phyloP scores from a whole-genome alignment of 2,797 vertebrate genomes.

The Knipowitschia caucasica region DNA sequence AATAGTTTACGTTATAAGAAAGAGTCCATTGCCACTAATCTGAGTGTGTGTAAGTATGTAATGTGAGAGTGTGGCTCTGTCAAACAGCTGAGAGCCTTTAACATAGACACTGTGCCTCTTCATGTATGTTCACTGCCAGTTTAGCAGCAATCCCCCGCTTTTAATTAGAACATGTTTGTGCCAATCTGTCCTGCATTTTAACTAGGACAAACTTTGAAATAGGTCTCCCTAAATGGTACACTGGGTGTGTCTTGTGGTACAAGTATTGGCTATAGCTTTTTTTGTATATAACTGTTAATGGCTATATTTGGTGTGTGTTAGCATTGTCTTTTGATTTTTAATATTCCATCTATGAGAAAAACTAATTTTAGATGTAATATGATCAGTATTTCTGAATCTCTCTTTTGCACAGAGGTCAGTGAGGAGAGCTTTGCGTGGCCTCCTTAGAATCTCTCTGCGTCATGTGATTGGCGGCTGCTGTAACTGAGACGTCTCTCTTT shows the following conservation, averaged over 20 bases:
- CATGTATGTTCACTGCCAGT: slow-evolving; percentile 50
- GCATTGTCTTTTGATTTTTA: too few species aligned
- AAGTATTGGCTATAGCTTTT: too few species aligned
- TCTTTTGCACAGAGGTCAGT: slow-evolving; percentile 16
- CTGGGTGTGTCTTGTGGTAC: slow-evolving; percentile 8
- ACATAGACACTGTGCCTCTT: slow-evolving; percentile 32
- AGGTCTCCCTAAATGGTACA: slow-evolving; percentile 14
- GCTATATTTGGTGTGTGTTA: too few species aligned
- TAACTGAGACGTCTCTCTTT: slow-evolving; percentile 64
- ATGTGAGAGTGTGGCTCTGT: background rate
- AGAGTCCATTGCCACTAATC: background rate
- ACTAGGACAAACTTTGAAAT: slow-evolving; percentile 9
- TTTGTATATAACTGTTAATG: too few species aligned
- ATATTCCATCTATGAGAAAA: too few species aligned
- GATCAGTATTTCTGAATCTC: background rate
- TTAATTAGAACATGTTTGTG: slow-evolving; percentile 17
- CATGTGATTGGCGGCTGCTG: slow-evolving; percentile 42
- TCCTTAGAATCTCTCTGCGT: slow-evolving; percentile 53
- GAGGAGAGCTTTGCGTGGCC: slow-evolving; percentile 38
- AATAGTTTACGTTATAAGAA: background rate
- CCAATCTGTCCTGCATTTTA: slow-evolving; percentile 34
- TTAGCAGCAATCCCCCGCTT: slow-evolving; percentile 36
- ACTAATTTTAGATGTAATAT: background rate
- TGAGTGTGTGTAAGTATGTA: background rate
- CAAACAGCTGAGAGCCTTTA: slow-evolving; percentile 43